Base-by-base conservation (phyloP, 2,113 vertebrate species). In the Lampris incognitus region DNA sequence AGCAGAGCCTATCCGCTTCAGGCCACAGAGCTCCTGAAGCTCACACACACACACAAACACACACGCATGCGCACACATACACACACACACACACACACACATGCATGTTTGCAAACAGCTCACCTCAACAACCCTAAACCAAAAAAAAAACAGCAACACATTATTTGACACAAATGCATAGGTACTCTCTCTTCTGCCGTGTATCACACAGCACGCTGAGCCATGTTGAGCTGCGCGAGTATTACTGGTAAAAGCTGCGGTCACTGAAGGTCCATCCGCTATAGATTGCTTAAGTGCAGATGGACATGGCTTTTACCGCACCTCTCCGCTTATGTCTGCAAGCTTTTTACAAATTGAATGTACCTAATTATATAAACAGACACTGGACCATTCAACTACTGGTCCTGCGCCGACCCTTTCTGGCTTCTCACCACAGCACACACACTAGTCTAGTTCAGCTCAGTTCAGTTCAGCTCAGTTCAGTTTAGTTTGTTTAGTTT, bases 291-390 rank as follows among this genome's bases (percentile, higher is more conserved):
- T 40, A 42, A 38, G 65, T 24, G 49, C 73, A 65, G 79, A 87
- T 87, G 89, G 69, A 57, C 58, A 91, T 92, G 75, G 6, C 54
- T 81, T 69, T 68, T 44, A 63, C 73, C 66, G 63, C 46, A 39
- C 79, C 79, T 86, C 81, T 81, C 44, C 61, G 78, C 81, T 82
- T 66, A 79, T 84, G 74, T 89, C 77, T 24, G 3, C 38, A 65
- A 66, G 63, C 77, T 62, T 61, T 60, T 76, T 63, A 75, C 78
- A 84, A 85, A 82, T 62, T 72, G 41, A 70, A 6, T 57, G n/a
- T 71, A n/a, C 50, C 56, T 83, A 76, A 84, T 72, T 82, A 72
- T 80, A 65, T 66, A 77, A 76, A 84, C 56, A 64, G 24, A 69
- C 44, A 78, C 24, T 24, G 24, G 24, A 24, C 24, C 24, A 24